phyloP scores from a whole-genome alignment of 2,797 vertebrate genomes.

The Hoplostethus mediterraneus region DNA sequence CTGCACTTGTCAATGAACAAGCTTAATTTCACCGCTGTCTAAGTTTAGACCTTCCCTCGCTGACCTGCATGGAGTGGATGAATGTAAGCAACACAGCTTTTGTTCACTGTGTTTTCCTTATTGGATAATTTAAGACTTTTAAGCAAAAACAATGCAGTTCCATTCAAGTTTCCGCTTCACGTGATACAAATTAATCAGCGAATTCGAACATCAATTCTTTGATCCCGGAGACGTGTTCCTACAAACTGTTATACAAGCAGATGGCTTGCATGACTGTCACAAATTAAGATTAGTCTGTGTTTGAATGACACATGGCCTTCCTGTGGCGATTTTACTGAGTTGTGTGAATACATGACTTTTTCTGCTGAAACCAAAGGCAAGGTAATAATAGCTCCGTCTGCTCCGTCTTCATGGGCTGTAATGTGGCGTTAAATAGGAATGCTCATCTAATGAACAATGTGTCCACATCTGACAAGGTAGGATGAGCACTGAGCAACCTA shows the following conservation, averaged over 20 bases:
- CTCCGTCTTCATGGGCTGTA: slow-evolving; percentile 67
- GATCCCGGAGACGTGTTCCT: slow-evolving; percentile 27
- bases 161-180: background rate
- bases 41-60: slow-evolving; percentile 14
- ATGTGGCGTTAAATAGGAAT: slow-evolving; percentile 83
- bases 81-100: background rate
- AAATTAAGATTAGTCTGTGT: slow-evolving; percentile 58
- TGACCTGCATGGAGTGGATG: slow-evolving; percentile 13
- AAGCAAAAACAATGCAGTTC: slow-evolving; percentile 7
- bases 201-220: slow-evolving; percentile 31
- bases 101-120: slow-evolving; percentile 3
- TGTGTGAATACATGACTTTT: slow-evolving; percentile 54
- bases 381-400: slow-evolving; percentile 70
- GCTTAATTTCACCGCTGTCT: slow-evolving; percentile 36
- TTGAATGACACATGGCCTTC: slow-evolving; percentile 59
- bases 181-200: slow-evolving; percentile 14
- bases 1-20: slow-evolving; percentile 38
- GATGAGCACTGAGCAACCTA: slow-evolving; percentile 71
- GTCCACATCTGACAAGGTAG: slow-evolving; percentile 80
- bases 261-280: slow-evolving; percentile 47
- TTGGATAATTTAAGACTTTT: background rate
- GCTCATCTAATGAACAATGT: slow-evolving; percentile 80
- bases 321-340: slow-evolving; percentile 52
- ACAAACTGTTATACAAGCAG: slow-evolving; percentile 33
- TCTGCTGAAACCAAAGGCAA: slow-evolving; percentile 67